A percentile compares a stretch with the other conserved stretches of the same genome.
phyloP scores from a whole-genome alignment of 2,113 vertebrate species.

The Dicrurus megarhynchus region DNA sequence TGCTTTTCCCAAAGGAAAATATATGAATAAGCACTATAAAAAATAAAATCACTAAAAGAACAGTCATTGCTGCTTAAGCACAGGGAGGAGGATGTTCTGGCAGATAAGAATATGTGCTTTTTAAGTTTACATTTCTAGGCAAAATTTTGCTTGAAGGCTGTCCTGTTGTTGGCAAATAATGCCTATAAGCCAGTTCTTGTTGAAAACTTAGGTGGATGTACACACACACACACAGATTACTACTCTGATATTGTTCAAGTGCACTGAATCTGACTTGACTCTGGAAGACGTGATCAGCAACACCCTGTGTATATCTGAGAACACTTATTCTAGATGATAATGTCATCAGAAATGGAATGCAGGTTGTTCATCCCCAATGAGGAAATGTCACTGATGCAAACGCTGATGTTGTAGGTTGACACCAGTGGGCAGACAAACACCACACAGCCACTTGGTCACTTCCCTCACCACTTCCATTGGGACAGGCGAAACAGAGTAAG shows the following conservation, averaged over 20 bases:
- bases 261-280: not conserved
- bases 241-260: not conserved
- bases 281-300: not conserved
- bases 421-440: accelerated
- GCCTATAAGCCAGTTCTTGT: not conserved
- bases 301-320: not conserved
- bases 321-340: not conserved
- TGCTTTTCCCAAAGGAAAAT: not conserved
- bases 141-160: not conserved
- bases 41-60: not conserved
- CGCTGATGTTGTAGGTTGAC: not conserved
- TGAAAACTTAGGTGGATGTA: not conserved
- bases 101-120: not conserved
- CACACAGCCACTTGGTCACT: not conserved
- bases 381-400: not conserved
- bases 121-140: not conserved
- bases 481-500: not conserved
- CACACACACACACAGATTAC: not conserved
- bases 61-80: not conserved
- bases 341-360: not conserved
- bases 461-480: accelerated
- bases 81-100: not conserved
- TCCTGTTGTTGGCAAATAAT: not conserved
- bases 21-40: not conserved
- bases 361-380: not conserved